These are phyloP conservation scores for Chamaea fasciata DNA, from an alignment of 2,113 vertebrate genomes.

Conservation along the genomic window DNA sequence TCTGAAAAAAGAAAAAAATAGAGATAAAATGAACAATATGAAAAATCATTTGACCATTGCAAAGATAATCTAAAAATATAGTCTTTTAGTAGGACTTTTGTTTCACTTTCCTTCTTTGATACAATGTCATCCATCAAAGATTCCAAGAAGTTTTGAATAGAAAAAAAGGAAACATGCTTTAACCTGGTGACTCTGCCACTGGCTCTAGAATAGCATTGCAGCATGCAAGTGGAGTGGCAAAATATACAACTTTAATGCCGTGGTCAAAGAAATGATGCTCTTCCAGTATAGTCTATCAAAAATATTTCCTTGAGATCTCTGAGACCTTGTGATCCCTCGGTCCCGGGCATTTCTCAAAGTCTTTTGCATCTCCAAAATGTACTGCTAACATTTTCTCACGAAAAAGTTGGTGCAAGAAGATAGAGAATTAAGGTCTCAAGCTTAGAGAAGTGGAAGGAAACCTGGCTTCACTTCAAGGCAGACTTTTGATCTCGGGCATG, in stretches of 20 bases:
- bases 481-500: background rate
- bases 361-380: background rate
- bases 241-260: background rate
- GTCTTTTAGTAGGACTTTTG: background rate
- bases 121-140: background rate
- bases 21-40: background rate
- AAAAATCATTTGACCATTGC: background rate
- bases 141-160: background rate
- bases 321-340: background rate
- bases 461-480: background rate
- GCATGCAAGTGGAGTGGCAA: background rate
- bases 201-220: background rate
- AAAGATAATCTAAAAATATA: background rate
- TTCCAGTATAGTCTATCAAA: background rate
- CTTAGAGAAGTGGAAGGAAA: background rate
- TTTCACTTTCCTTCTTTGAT: background rate
- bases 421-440: background rate
- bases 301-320: background rate
- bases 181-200: background rate
- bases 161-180: background rate
- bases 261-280: background rate
- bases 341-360: background rate
- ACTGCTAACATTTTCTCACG: background rate
- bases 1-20: background rate
- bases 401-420: background rate